Base-by-base conservation (phyloP, 2,888 invertebrate species). In the Metacarcinus magister region DNA sequence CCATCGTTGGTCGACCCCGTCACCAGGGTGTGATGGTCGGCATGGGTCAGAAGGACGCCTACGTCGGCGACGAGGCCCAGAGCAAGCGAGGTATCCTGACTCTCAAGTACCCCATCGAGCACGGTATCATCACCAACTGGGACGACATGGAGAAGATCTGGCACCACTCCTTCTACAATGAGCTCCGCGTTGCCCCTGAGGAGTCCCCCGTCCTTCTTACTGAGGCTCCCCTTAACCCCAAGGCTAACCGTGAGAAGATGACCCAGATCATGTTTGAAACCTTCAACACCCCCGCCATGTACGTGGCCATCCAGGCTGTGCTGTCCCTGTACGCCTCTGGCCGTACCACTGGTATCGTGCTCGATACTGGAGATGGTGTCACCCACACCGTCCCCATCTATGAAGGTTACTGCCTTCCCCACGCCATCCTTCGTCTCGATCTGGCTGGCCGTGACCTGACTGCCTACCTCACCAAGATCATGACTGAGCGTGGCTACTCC, bases 101-200 rank as follows among this genome's bases (percentile, higher is more conserved):
- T 96, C 97, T 98, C 96, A 98, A 98, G 97, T 98, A 98, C 97
- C 98, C 98, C 97, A 98, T 98, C 97, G 98, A 98, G 97, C 98
- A 98, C 97, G 98, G 98, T 96, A 98, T 98, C 97, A 97, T 98
- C 97, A 99, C 99, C 98, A 99, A 99, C 98, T 99, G 99, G 99
- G 99, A 99, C 97, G 99, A 99, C 97, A 99, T 99, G 99, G 99
- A 99, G 98, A 99, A 99, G 98, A 99, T 99, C 98, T 99, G 99
- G 99, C 99, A 99, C 98, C 99, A 99, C 98, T 99, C 99, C 97
- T 99, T 99, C 98, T 99, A 99, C 98, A 99, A 99, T 98, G 99
- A 99, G 98, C 98, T 99, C 97, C 98, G 99, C 98, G 99, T 99
- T 95, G 99, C 96, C 99, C 99, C 97, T 82, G 99, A 99, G 98